Base-by-base conservation (phyloP, 2,113 vertebrate genomes). In the Dermatemys mawii region DNA sequence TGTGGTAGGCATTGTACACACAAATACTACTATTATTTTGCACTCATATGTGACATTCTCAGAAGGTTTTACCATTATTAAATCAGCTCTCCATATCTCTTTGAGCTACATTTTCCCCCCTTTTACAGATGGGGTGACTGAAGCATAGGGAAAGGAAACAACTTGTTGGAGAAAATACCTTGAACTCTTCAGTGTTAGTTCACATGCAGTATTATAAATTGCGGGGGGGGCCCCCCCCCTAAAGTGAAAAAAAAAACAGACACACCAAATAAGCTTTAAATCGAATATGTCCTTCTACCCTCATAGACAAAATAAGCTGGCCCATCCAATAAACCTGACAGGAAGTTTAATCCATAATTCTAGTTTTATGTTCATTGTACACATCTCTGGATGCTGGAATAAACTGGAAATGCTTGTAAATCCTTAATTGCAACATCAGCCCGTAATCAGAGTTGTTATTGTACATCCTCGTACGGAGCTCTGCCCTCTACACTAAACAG, bases 391-490 rank as follows among this genome's bases (percentile, higher is more conserved):
- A 48, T 60, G 1, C 22, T 51, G 50, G 3, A 9, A 4, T 8
- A 93, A 49, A 93, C 94, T 97, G 96, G 92, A 93, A 96, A 50
- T 2, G 90, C 82, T 95, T 87, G 86, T 8, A 88, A 51, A 87
- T 75, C 16, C 38, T 11, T 9, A 87, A 94, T 86, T 92, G 92
- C 95, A 88, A 70, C 24, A 55, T 26, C 17, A 50, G 75, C n/a
- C 81, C 87, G 93, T 87, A 87, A 79, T 41, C 81, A 75, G 83
- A 35, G 29, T 89, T 55, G 93, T 3, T 50, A 32, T 87, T 70
- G 11, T 14, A 63, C 60, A 24, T 81, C 55, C 84, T 85, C 85
- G 9, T 79, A 84, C 81, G 2, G 5, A 4, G 73, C 86, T 93
- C 67, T 55, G 53, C 76, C 12, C 63, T 4, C 81, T 78, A 70